Evolutionary conservation across 2,113 vertebrate genomes (phyloP).

Genomic region (Zonotrichia leucophrys): DNA sequence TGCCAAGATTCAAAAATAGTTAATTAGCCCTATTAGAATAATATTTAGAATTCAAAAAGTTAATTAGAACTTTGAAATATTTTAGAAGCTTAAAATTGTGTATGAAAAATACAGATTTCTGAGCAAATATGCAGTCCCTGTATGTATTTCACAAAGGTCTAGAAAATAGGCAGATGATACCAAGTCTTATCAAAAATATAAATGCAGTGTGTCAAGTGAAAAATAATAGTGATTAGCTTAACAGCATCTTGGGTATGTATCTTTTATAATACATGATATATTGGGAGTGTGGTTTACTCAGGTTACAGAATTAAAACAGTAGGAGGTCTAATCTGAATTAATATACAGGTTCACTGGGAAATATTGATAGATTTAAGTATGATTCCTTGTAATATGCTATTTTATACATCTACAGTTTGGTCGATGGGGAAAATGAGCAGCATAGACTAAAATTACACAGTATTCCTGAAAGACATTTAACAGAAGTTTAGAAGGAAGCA

Average conservation of each 20-base stretch:
- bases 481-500: not conserved
- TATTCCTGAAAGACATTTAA: not conserved
- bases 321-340: conserved; percentile 51
- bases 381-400: not conserved
- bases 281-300: conserved; percentile 11
- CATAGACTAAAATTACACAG: conserved; percentile 5
- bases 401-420: not conserved
- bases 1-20: not conserved
- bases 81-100: not conserved
- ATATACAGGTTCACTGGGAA: conserved; percentile 38
- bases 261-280: not conserved
- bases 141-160: not conserved
- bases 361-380: conserved; percentile 30
- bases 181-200: not conserved
- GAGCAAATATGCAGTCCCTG: not conserved
- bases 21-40: too few species aligned
- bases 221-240: conserved; percentile 41
- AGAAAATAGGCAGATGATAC: not conserved
- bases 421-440: not conserved
- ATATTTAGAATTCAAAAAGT: not conserved
- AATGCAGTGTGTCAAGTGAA: conserved; percentile 30
- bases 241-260: not conserved
- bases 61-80: not conserved
- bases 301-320: conserved; percentile 39
- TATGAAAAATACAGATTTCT: not conserved